These are phyloP conservation scores for Pterobdella sp. DNA, from an alignment of 2,888 invertebrate genomes.

Conservation along the genomic window DNA sequence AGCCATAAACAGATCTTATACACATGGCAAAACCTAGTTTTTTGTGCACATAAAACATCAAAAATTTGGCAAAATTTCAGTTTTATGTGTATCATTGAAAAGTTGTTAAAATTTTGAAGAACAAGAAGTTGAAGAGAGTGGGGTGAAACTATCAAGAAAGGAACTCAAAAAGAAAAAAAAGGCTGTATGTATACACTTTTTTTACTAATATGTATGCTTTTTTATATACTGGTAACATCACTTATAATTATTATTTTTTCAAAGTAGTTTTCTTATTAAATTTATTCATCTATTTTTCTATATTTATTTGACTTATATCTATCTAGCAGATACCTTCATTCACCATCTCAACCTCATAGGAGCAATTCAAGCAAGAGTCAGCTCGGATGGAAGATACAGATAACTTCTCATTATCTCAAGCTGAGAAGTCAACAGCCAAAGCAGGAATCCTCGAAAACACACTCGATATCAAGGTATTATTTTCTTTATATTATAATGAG, in stretches of 20 bases:
- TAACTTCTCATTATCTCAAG: constrained; percentile 89
- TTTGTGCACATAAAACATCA: no score
- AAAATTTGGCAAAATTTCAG: no score
- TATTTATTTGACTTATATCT: neutral
- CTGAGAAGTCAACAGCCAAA: constrained; percentile 52
- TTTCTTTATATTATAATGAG: no score
- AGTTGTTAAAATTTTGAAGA: no score
- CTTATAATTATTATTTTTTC: neutral
- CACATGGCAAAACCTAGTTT: no score
- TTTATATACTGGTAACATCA: no score
- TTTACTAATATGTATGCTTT: neutral
- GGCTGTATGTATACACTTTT: constrained; percentile 39
- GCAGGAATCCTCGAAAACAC: constrained; percentile 66
- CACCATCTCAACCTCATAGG: constrained; percentile 16
- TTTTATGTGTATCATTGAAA: no score
- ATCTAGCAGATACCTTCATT: neutral
- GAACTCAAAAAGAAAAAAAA: constrained; percentile 49
- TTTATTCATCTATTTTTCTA: neutral
- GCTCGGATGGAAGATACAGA: constrained; percentile 52
- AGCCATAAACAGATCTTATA: no score
- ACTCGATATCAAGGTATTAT: constrained; percentile 80
- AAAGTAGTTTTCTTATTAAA: neutral
- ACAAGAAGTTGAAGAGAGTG: constrained; percentile 31
- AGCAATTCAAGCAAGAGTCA: constrained; percentile 39
- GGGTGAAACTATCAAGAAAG: constrained; percentile 44